Evolutionary conservation across 2,888 invertebrate genomes (phyloP), one percentile per base, ranked within the genome.

Genomic region (Omphaloscelis lunosa): DNA sequence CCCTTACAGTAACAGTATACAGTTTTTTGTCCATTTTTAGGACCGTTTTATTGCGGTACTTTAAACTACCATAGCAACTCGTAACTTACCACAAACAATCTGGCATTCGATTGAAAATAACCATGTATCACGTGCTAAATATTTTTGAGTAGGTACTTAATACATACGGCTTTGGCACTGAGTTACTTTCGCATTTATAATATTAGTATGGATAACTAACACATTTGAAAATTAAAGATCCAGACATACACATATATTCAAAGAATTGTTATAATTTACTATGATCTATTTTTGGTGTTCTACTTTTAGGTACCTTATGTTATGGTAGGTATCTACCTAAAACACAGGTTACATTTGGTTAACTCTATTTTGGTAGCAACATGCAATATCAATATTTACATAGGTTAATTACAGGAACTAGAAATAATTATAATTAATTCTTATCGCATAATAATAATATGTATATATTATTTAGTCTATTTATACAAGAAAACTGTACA

Each of bases 311-410:
- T 67, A 34, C n/a, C 68, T 17, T 66, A 53, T 41, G 51, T 51
- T 51, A 23, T 39, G 58, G 8, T 78, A 48, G 51, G 41, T 66
- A 58, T 63, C 45, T 53, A 45, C 12, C 53, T n/a, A 39, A 39
- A 68, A 69, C 78, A 78, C 53, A 75, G 58, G 29, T 59, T 80
- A 80, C 73, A 81, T 89, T 89, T 88, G 86, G 85, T 86, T 80
- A 75, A 58, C 45, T 84, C 80, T 85, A 83, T 83, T 89, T 89
- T 89, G 85, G 86, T 80, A 86, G 84, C 70, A 68, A 65, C 77
- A 72, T 79, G 66, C 73, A 68, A 58, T 62, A 80, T 48, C 59
- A 48, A 53, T 72, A 79, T 69, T 65, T 72, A 69, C 72, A 83
- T 70, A 34, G 0, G 63, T 72, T 62, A 34, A 70, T 58, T 76